phyloP scores from a whole-genome alignment of 2,113 vertebrate genomes.

The Ptilorrhoa leucosticta region DNA sequence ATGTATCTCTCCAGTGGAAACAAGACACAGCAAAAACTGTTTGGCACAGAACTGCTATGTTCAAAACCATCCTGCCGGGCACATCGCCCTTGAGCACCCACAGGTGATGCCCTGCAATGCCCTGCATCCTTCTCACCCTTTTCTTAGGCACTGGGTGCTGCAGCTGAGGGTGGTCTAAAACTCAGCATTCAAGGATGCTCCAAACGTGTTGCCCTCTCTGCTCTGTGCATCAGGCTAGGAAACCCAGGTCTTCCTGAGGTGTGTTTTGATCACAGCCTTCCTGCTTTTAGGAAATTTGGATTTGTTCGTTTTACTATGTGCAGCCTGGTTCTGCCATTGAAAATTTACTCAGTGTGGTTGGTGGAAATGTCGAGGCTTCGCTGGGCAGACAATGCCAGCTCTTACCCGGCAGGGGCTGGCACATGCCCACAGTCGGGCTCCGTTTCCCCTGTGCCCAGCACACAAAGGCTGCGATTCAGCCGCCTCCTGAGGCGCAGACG shows the following conservation, averaged over 20 bases:
- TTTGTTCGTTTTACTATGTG: background rate
- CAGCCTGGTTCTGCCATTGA: background rate
- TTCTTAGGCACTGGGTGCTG: background rate
- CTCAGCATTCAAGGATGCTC: background rate
- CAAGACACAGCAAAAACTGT: background rate
- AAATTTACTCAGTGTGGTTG: background rate
- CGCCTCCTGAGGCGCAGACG: background rate
- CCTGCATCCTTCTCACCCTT: background rate
- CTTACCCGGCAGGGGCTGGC: background rate
- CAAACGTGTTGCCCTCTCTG: background rate
- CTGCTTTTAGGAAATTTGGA: background rate
- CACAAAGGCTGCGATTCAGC: background rate
- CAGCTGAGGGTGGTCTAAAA: background rate
- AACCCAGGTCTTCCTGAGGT: background rate
- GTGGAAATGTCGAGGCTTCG: fast-evolving
- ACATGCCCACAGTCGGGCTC: background rate
- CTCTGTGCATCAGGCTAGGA: background rate
- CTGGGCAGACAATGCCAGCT: background rate
- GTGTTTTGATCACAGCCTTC: background rate
- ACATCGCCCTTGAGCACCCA: fast-evolving
- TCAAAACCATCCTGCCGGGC: fast-evolving
- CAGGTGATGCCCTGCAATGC: background rate
- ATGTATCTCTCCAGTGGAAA: background rate
- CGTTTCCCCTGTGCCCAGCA: background rate
- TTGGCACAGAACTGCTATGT: background rate